Evolutionary conservation across 2,888 invertebrate species (phyloP).

Genomic region (Hipparchia sbordonii): DNA sequence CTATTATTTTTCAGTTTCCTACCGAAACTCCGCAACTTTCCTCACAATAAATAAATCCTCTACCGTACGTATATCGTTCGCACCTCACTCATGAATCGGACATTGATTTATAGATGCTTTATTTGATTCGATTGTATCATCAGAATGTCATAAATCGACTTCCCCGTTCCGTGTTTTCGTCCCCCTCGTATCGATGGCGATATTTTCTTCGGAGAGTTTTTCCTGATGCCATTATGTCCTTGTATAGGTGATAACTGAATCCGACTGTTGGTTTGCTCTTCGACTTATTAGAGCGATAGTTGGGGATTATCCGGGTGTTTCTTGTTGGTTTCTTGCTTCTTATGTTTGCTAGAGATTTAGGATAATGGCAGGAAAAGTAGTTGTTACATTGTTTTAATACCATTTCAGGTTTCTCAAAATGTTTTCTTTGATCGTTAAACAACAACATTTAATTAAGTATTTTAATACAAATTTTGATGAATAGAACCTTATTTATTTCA

Average conservation of each 20-base stretch:
- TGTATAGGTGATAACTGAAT: conserved; percentile 73
- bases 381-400: neutral
- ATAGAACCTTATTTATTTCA: too few species aligned
- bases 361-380: conserved; percentile 8
- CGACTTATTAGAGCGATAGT: conserved; percentile 38
- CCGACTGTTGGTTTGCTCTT: conserved; percentile 52
- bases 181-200: conserved; percentile 53
- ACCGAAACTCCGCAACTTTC: conserved; percentile 3
- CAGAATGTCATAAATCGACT: conserved; percentile 79
- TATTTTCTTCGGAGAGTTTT: conserved; percentile 63
- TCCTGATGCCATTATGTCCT: conserved; percentile 76
- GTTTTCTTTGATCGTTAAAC: too few species aligned
- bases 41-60: conserved; percentile 28
- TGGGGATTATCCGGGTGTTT: conserved; percentile 26
- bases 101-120: conserved; percentile 79
- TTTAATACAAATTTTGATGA: too few species aligned
- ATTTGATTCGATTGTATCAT: conserved; percentile 83
- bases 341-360: conserved; percentile 23
- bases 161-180: conserved; percentile 44
- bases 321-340: conserved; percentile 27
- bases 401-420: too few species aligned
- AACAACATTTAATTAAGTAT: too few species aligned
- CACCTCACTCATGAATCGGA: conserved; percentile 67
- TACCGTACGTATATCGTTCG: conserved; percentile 53
- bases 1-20: conserved; percentile 11